Conservation (phyloP, 2,888 invertebrate genomes). For the Byasa hedistus region DNA sequence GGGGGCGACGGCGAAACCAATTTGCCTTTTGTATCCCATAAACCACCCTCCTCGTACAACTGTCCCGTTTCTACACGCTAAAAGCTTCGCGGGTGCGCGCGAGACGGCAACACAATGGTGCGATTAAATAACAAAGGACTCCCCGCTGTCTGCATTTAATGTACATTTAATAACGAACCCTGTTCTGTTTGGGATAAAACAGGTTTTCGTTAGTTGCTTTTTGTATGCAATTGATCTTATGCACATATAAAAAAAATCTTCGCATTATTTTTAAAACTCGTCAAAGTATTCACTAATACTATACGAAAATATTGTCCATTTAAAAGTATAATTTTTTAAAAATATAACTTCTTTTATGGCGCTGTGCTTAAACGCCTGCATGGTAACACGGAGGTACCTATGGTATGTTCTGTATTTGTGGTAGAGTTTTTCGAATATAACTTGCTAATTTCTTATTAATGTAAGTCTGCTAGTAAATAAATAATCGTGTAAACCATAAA, state of each 20-base stretch:
- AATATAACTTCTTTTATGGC: too few species aligned
- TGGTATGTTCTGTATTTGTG: too few species aligned
- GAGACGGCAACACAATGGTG: conserved; percentile 42
- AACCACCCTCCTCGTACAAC: conserved; percentile 39
- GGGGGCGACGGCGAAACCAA: conserved; percentile 61
- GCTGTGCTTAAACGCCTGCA: too few species aligned
- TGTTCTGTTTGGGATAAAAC: conserved; percentile 6
- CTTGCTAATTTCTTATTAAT: too few species aligned
- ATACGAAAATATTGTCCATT: too few species aligned
- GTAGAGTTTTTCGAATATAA: too few species aligned
- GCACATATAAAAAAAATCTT: conserved; percentile 8
- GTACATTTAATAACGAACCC: conserved; percentile 16
- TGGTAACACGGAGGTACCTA: too few species aligned
- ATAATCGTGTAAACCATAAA: too few species aligned
- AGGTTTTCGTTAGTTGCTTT: conserved; percentile 13
- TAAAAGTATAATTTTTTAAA: too few species aligned
- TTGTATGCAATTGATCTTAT: conserved; percentile 8
- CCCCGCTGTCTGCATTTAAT: conserved; percentile 33
- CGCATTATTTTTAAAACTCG: neutral
- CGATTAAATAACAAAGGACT: conserved; percentile 46
- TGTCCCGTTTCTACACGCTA: conserved; percentile 43
- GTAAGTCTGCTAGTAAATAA: too few species aligned
- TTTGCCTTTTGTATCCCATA: conserved; percentile 61
- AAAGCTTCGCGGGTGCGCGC: conserved; percentile 38
- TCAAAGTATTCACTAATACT: too few species aligned